phyloP scores from a whole-genome alignment of 2,113 vertebrate species.

The Lampris megalopsis region DNA sequence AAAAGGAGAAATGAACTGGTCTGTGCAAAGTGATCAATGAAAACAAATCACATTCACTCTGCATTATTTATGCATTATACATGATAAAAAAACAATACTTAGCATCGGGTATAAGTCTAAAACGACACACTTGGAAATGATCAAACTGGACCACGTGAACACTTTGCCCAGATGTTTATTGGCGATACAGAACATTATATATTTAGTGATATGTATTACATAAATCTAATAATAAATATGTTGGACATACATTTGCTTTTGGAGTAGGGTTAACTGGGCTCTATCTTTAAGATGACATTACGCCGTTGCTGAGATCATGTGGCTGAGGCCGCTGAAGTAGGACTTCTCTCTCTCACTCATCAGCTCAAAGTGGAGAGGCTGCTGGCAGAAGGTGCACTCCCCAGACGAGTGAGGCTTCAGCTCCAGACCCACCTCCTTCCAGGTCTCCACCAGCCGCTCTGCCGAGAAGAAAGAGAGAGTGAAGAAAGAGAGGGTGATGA shows the following conservation, averaged over 20 bases:
- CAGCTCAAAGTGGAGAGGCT: slow-evolving; percentile 90
- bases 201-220: neutral
- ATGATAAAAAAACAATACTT: neutral
- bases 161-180: slow-evolving; percentile 14
- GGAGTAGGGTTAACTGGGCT: neutral
- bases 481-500: neutral
- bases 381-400: slow-evolving; percentile 91
- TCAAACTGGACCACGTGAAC: neutral
- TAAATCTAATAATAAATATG: slow-evolving; percentile 28
- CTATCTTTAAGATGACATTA: slow-evolving; percentile 62
- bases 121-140: neutral
- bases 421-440: slow-evolving; percentile 88
- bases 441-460: slow-evolving; percentile 89
- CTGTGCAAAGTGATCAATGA: too few relatives aligned
- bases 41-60: too few relatives aligned
- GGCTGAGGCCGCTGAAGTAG: slow-evolving; percentile 92
- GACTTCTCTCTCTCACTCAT: slow-evolving; percentile 92
- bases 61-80: neutral
- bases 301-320: slow-evolving; percentile 85
- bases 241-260: neutral
- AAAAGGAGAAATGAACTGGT: too few relatives aligned
- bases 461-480: slow-evolving; percentile 48
- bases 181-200: slow-evolving; percentile 3
- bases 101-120: too few relatives aligned
- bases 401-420: slow-evolving; percentile 87